Evolutionary conservation across 1,140 invertebrate genomes (phyloP).

Genomic region (Argopecten irradians): DNA sequence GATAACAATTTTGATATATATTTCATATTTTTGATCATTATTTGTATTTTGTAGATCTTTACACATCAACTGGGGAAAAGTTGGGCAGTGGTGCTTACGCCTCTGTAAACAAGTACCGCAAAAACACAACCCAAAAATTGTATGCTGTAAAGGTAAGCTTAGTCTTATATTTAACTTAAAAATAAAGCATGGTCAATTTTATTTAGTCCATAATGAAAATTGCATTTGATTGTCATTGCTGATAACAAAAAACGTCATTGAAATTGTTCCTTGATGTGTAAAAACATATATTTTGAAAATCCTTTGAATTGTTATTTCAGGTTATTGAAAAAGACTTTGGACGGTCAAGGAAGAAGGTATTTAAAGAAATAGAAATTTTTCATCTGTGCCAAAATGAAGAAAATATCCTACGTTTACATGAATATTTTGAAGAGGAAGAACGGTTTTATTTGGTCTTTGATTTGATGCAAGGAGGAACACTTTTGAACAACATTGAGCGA

Average conservation of each 20-base stretch:
- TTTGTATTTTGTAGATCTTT: conserved; percentile 87
- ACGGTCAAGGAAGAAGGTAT: conserved; percentile 93
- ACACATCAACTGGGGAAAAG: conserved; percentile 95
- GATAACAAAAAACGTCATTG: background rate
- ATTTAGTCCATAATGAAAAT: background rate
- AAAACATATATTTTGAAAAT: too few species aligned
- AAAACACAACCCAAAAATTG: conserved; percentile 92
- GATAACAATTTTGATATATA: too few species aligned
- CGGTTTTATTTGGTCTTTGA: conserved; percentile 98
- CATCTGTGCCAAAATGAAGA: conserved; percentile 97
- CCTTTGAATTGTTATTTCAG: conserved; percentile 68
- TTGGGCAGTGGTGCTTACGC: conserved; percentile 97
- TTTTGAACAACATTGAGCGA: conserved; percentile 94
- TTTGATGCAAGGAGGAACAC: conserved; percentile 92
- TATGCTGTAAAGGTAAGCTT: conserved; percentile 91
- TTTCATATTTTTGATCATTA: background rate
- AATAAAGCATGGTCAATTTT: background rate
- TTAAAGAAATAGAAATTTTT: conserved; percentile 99
- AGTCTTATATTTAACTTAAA: background rate
- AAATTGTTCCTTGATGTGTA: too few species aligned
- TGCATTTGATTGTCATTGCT: background rate
- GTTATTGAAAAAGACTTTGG: conserved; percentile 97
- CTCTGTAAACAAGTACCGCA: conserved; percentile 94
- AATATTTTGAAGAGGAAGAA: conserved; percentile 98
- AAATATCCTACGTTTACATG: conserved; percentile 97